Evolutionary conservation across 2,113 vertebrate species (phyloP), one percentile per base, ranked within the genome.

Genomic region (Salvelinus namaycush): DNA sequence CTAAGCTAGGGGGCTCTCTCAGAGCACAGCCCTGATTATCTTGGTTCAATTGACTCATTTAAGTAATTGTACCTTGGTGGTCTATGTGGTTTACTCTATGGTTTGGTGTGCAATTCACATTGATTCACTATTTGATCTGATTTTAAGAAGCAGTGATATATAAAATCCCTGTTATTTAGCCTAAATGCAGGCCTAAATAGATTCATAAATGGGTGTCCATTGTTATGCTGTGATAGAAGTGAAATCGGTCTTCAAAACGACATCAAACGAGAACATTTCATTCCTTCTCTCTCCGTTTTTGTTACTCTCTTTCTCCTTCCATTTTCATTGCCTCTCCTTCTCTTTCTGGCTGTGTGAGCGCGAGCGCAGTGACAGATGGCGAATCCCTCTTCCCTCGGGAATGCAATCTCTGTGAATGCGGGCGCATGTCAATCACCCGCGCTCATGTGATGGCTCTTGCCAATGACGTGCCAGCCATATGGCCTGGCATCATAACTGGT

Each of bases 391-490:
- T 96, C 97, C 96, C 97, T 91, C 93, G 96, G 95, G 96, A 96
- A 94, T 94, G 92, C 94, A 96, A 96, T 96, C 97, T 97, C 96
- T 95, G 96, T 96, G 95, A 97, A 97, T 96, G 95, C 96, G 95
- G 94, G 95, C 96, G 96, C 97, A 96, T 97, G 97, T 98, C 97
- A 98, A 98, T 99, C 97, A 98, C 94, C 95, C 95, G 95, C 94
- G 96, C 97, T 98, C 96, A 96, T 99, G 97, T 98, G 97, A 99
- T 97, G 96, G 96, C 96, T 98, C 96, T 95, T 95, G 96, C 96
- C 96, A 96, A 96, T 99, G 97, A 98, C 97, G 97, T 98, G 96
- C 96, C 96, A 97, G 96, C 95, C 96, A 98, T 98, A 98, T 98
- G 97, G 96, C 95, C 95, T 97, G 97, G 97, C 97, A 99, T 96